Evolutionary conservation across 92 coral and sea anemone genomes (phyloP), one percentile per base, ranked within the genome.

Genomic region (Meandrina meandrites): DNA sequence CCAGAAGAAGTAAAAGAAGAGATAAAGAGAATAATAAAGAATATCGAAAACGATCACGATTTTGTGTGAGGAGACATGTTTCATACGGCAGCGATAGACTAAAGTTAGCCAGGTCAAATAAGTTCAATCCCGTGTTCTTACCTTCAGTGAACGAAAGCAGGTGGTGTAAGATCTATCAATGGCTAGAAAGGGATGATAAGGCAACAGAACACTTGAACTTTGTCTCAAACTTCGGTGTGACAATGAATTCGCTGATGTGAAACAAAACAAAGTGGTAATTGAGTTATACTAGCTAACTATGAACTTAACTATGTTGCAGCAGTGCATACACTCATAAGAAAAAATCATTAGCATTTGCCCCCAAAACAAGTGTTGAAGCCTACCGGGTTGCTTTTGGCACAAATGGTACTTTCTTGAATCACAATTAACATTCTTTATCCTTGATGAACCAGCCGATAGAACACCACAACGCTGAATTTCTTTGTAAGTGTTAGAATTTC

Each of bases 311-410:
- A 40, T 40, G 45, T 40, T 40, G 45, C 45, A 40, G 45, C 45
- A 40, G 45, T 40, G 6, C 45, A 40, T n/a, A n/a, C n/a, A n/a
- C n/a, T n/a, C n/a, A n/a, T n/a, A n/a, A n/a, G n/a, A n/a, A n/a
- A n/a, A n/a, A n/a, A n/a, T n/a, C n/a, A n/a, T n/a, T n/a, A n/a
- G n/a, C n/a, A n/a, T n/a, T n/a, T n/a, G n/a, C n/a, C n/a, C 13
- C 17, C 16, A 56, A 8, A 56, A 17, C 4, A 56, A 0, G 62
- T 19, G 34, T 15, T 0, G 42, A 12, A 70, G 70, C 86, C 31
- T 32, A 82, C 86, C 86, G n/a, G 35, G 8, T 35, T 48, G 18
- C n/a, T 70, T 82, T 48, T 82, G 86, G 31, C 86, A 82, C 86
- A 82, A 18, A 12, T 54, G 31, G 10, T 47, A 27, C 18, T 12